A percentile compares a stretch with the other conserved stretches of the same genome.
Conservation (phyloP, 2,797 vertebrate genomes). For the Falco naumanni region DNA sequence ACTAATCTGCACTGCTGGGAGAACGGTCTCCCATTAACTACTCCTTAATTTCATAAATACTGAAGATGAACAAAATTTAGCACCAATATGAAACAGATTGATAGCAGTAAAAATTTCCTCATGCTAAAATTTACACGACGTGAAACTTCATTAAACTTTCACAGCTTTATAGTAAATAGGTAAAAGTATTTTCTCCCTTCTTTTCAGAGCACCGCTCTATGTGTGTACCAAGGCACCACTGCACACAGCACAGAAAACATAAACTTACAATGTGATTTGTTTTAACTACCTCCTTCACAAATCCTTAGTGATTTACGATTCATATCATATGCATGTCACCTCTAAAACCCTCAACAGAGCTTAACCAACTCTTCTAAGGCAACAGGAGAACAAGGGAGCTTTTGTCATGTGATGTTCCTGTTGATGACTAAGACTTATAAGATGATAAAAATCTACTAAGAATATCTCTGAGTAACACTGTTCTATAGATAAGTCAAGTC, state of each 20-base stretch:
- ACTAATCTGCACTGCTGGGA: background rate
- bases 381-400: background rate
- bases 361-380: background rate
- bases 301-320: background rate
- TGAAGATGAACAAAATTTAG: background rate
- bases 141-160: background rate
- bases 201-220: fast-evolving
- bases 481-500: background rate
- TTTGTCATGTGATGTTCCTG: background rate
- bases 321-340: background rate
- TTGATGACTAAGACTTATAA: background rate
- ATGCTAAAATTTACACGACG: background rate
- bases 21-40: background rate
- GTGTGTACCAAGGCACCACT: background rate
- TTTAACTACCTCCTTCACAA: background rate
- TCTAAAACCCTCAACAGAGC: background rate
- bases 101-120: background rate
- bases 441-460: background rate
- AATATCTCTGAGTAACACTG: background rate
- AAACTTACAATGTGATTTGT: background rate
- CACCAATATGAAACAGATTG: background rate
- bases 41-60: background rate
- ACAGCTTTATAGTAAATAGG: background rate
- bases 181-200: background rate
- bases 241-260: background rate